Percentiles rank a stretch among this genome's conserved stretches.
Conservation (phyloP, 2,888 invertebrate species). For the Hesperia comma region DNA sequence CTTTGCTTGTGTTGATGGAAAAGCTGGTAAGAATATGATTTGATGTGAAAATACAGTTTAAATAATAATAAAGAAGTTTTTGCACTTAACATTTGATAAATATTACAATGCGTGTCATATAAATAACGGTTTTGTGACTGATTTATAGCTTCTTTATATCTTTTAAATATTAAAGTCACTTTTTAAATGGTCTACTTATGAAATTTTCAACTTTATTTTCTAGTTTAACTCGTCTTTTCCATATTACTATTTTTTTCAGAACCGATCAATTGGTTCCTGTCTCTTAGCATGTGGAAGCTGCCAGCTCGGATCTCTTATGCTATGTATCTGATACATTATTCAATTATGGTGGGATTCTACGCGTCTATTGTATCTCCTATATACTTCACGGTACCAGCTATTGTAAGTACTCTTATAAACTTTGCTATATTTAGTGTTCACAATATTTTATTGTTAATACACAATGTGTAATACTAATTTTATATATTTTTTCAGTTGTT, state of each 20-base stretch:
- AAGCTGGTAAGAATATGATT: constrained; percentile 60
- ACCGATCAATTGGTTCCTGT: constrained; percentile 74
- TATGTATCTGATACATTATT: neutral
- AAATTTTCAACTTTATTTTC: too few relatives aligned
- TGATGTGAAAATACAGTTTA: neutral
- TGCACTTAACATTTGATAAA: too few relatives aligned
- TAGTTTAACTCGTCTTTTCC: too few relatives aligned
- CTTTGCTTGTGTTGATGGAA: constrained; percentile 73
- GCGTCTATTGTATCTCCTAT: neutral
- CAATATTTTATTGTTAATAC: too few relatives aligned
- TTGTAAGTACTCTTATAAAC: neutral
- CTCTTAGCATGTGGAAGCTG: constrained; percentile 74
- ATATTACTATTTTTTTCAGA: constrained; percentile 52
- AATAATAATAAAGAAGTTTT: too few relatives aligned
- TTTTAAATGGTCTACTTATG: too few relatives aligned
- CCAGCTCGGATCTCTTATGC: constrained; percentile 57
- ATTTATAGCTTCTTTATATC: too few relatives aligned
- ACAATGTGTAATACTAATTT: too few relatives aligned
- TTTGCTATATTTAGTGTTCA: too few relatives aligned
- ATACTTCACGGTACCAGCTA: neutral
- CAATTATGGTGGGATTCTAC: neutral
- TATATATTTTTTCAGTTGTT: constrained; percentile 34
- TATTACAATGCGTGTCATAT: too few relatives aligned
- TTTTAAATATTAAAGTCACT: too few relatives aligned
- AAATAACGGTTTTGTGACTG: too few relatives aligned